Conservation (phyloP, 2,888 invertebrate genomes). For the Hypselothyrea guttata region DNA sequence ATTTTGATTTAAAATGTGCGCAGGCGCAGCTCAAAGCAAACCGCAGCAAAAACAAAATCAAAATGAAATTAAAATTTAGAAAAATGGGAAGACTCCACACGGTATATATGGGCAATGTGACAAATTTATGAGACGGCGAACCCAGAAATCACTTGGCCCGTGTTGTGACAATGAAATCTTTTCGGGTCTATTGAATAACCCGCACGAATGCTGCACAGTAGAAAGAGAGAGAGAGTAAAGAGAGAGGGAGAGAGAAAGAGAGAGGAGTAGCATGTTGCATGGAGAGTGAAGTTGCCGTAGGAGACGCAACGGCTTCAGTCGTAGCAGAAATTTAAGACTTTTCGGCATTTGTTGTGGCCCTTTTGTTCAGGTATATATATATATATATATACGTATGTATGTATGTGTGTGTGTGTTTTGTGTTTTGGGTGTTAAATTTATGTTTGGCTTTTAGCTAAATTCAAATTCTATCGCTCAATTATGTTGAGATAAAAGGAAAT, state of each 20-base stretch:
- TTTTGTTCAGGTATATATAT: conserved; percentile 54
- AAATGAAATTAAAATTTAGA: background rate
- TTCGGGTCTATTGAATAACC: conserved; percentile 56
- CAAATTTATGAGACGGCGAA: conserved; percentile 66
- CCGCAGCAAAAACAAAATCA: conserved; percentile 19
- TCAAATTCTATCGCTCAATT: conserved; percentile 81
- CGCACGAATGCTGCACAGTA: conserved; percentile 38
- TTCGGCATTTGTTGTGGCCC: conserved; percentile 22
- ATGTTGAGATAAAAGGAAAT: conserved; percentile 80
- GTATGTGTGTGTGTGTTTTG: conserved; percentile 59
- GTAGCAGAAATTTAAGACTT: background rate
- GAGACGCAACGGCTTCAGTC: conserved; percentile 21
- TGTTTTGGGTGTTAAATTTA: conserved; percentile 78
- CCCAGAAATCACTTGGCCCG: conserved; percentile 35
- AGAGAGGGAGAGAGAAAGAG: background rate
- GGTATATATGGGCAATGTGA: conserved; percentile 54
- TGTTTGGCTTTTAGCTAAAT: conserved; percentile 80
- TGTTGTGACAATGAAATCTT: conserved; percentile 63
- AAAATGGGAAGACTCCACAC: conserved; percentile 19
- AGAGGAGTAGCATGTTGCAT: background rate
- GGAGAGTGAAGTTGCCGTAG: background rate
- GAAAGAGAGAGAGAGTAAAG: background rate
- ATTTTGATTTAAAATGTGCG: conserved; percentile 71
- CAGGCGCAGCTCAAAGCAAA: conserved; percentile 60
- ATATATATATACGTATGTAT: conserved; percentile 50